Evolutionary conservation across 2,113 vertebrate species (phyloP), one percentile per base, ranked within the genome.

Genomic region (Narcine bancroftii): DNA sequence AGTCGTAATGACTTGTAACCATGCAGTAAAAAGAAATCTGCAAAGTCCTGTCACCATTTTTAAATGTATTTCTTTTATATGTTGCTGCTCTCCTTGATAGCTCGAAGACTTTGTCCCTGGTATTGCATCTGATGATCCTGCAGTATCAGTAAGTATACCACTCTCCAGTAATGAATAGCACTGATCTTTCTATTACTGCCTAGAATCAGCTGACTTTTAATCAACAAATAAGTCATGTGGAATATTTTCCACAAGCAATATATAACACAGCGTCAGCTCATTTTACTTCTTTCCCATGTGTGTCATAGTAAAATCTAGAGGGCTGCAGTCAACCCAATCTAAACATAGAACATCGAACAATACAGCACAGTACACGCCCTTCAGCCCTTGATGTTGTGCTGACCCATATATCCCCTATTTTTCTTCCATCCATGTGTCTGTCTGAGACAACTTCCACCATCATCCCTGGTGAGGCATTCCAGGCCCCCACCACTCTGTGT

Each of bases 81-180:
- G 45, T 47, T 69, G 45, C 89, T 91, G 60, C 26, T 91, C 36
- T 45, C 65, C 39, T 39, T 89, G 26, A 69, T 65, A 91, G 89
- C 63, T 91, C 42, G 89, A 91, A 45, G 89, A 91, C n/a, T 91
- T 69, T 39, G 45, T 91, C n/a, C 36, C 89, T 71, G 89, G 89
- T 29, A 69, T 71, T 15, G 63, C 65, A 45, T 42, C 89, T 91
- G 89, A 91, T 91, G 89, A 91, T 47, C 89, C 89, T 29, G 42
- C 89, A 47, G 63, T 69, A 69, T 91, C 89, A 91, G 89, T 91
- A 91, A 91, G 89, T 91, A 91, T 3, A 0, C 50, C 19, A 5
- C 65, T 45, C 63, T 91, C 15, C 53, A 60, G 81, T 33, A 60
- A 60, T 33, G 29, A 24, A 69, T 42, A 91, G 53, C 9, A 69